Evolutionary conservation across 2,113 vertebrate genomes (phyloP), one percentile per base, ranked within the genome.

Genomic region (Morone chrysops): DNA sequence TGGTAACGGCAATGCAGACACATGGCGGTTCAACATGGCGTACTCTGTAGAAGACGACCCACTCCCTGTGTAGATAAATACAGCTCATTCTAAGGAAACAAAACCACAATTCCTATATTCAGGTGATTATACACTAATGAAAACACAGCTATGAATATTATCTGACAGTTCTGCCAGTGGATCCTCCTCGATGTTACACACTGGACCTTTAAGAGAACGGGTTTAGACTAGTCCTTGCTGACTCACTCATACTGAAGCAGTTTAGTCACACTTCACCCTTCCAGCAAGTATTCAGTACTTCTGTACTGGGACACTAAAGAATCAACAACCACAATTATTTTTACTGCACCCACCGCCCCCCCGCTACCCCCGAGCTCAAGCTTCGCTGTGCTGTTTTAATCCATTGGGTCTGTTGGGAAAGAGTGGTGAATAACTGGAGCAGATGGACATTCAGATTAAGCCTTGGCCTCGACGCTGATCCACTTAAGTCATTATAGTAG

Each of bases 401-500:
- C 90, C 74, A 68, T 60, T 38, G 71, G 79, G 79, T 75, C 81
- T 90, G 80, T 47, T 17, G 53, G 59, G 67, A 67, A 79, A 18
- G 70, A 18, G 61, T 7, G 70, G 57, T 12, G 41, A 62, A 70
- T 59, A 81, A 79, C 66, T 80, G 77, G 71, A 88, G 88, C 95
- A 96, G 93, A 95, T 94, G 93, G 94, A 78, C 84, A 20, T 73
- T 83, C 66, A 88, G 92, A 92, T 94, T 95, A 93, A 90, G 80
- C 81, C 68, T 73, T 11, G 68, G 60, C 86, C 84, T 84, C 62
- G 68, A 61, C 73, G 51, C 88, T 94, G 89, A 95, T 94, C 94
- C 95, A 94, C 90, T 95, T 94, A 94, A 89, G 73, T 93, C 87
- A 87, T 95, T 95, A 95, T 71, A 76, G 88, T 45, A 31, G 11